Evolutionary conservation across 2,113 vertebrate species (phyloP), one percentile per base, ranked within the genome.

Genomic region (Carassius auratus): DNA sequence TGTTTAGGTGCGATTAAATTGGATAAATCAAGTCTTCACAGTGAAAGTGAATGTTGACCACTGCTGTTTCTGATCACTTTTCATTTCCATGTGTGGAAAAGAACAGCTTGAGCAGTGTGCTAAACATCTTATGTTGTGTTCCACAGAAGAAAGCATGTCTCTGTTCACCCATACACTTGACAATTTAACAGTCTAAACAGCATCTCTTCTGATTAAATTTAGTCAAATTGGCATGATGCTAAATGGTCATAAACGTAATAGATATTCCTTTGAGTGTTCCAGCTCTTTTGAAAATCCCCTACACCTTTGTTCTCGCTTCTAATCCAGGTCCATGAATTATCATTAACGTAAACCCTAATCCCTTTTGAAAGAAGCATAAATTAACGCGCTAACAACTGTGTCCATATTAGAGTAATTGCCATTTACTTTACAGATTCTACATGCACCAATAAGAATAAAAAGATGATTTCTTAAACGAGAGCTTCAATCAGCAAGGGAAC

Each of bases 241-340:
- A 76, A 55, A 19, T 30, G 17, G 45, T 55, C 23, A 50, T 33
- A 14, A 76, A 33, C 74, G 6, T 26, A 76, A 76, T 55, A 76
- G 75, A 52, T 26, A 33, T 55, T 76, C 75, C 26, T 52, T 79
- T 61, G 76, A 61, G 33, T 61, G 30, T 79, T 42, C 52, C 55
- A 62, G 75, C 75, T 76, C 45, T 57, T 61, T 79, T 69, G 21
- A 21, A 68, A 50, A 30, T 81, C 42, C n/a, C 5, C 61, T 86
- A 87, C 88, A 89, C 87, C 91, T 90, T 91, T 90, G 89, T 89
- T 55, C 64, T 84, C 75, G 84, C 73, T 84, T 52, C 78, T 92
- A 92, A 93, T 84, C 89, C 84, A 86, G 89, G 89, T 85, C 88
- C 89, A 88, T 91, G 91, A 93, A 94, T 94, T 93, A 93, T 93